A percentile compares a stretch with the other conserved stretches of the same genome.
phyloP scores from a whole-genome alignment of 2,797 vertebrate species.

The Leptatherina wallacei region DNA sequence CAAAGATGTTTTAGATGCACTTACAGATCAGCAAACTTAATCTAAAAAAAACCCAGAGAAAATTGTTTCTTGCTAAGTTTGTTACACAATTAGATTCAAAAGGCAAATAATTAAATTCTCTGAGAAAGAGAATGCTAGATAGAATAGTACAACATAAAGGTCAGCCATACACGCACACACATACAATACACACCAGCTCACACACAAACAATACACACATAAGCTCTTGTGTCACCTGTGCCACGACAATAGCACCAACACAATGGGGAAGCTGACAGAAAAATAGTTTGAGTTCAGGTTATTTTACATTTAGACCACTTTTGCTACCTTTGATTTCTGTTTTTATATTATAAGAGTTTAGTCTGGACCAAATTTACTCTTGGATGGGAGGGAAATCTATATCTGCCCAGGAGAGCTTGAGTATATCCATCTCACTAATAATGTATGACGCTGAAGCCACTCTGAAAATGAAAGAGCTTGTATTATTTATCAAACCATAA shows the following conservation, averaged over 20 bases:
- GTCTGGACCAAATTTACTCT: slow-evolving; percentile 30
- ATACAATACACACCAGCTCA: slow-evolving; percentile 57
- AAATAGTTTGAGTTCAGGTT: slow-evolving; percentile 59
- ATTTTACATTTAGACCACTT: slow-evolving; percentile 30
- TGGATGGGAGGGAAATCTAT: slow-evolving; percentile 62
- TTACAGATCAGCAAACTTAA: not conserved
- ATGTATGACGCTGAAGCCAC: slow-evolving; percentile 56
- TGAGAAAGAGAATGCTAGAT: slow-evolving; percentile 78
- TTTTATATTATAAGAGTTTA: not conserved
- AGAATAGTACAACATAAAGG: slow-evolving; percentile 64
- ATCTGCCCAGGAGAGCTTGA: slow-evolving; percentile 58
- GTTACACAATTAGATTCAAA: slow-evolving; percentile 14
- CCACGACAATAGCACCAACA: slow-evolving; percentile 76
- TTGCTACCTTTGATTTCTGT: not conserved
- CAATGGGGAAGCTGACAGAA: slow-evolving; percentile 84
- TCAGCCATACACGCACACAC: slow-evolving; percentile 40
- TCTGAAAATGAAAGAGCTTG: slow-evolving; percentile 45
- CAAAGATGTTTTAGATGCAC: slow-evolving; percentile 1
- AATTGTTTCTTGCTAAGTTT: not conserved
- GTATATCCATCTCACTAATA: slow-evolving; percentile 65
- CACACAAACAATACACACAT: slow-evolving; percentile 73
- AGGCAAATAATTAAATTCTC: slow-evolving; percentile 36
- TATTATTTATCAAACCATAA: slow-evolving; percentile 51
- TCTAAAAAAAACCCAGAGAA: not conserved
- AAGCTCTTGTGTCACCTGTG: slow-evolving; percentile 65